phyloP scores from a whole-genome alignment of 2,888 invertebrate genomes.

The Brachypalpus laphriformis region DNA sequence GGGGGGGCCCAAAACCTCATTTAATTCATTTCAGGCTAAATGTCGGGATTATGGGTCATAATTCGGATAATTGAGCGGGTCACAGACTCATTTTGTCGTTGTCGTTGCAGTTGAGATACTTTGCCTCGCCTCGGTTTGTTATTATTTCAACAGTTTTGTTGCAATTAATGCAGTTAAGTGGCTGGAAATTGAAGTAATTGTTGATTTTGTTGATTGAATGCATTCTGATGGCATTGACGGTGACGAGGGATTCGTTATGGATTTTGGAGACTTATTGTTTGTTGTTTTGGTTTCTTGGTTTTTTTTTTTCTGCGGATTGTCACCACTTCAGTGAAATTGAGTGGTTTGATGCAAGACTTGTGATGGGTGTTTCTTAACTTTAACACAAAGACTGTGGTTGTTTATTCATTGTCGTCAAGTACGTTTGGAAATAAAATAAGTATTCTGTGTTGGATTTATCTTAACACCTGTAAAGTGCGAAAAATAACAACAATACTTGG shows the following conservation, averaged over 20 bases:
- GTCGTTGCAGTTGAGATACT: background rate
- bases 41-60: conserved; percentile 50
- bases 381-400: background rate
- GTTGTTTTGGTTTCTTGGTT: background rate
- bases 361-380: background rate
- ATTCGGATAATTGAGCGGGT: conserved; percentile 54
- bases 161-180: conserved; percentile 49
- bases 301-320: background rate
- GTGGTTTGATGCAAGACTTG: conserved; percentile 1
- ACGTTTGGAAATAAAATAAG: background rate
- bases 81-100: background rate
- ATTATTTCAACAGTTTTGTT: conserved; percentile 51
- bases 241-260: conserved; percentile 8
- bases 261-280: conserved; percentile 15
- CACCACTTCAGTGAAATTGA: background rate
- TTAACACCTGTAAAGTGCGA: background rate
- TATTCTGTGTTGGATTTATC: background rate
- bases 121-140: background rate
- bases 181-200: conserved; percentile 28
- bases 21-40: conserved; percentile 16
- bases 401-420: background rate
- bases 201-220: conserved; percentile 50
- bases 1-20: background rate
- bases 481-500: background rate
- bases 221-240: conserved; percentile 15